Conservation (phyloP, 2,113 vertebrate species). For the Rhinogobius similis region DNA sequence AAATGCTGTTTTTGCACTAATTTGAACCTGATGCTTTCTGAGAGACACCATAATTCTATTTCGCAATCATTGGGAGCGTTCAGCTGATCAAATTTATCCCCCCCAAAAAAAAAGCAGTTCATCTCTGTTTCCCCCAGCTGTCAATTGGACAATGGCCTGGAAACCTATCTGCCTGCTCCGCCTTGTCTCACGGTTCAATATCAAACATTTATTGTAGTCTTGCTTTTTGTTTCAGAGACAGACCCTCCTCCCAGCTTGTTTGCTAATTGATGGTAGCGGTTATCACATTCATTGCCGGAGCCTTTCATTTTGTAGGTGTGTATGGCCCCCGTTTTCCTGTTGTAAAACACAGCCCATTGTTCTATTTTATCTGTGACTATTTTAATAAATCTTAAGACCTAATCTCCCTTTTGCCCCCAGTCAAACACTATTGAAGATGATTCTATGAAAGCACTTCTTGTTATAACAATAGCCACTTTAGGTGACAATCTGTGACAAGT, state of each 20-base stretch:
- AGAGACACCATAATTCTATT: slow-evolving; percentile 27
- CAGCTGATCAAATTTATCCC: slow-evolving; percentile 50
- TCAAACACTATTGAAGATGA: slow-evolving; percentile 74
- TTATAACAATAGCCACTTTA: slow-evolving; percentile 62
- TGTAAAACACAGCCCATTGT: slow-evolving; percentile 86
- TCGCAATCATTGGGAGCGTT: slow-evolving; percentile 36
- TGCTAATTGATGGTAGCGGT: slow-evolving; percentile 92
- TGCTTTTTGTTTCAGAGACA: slow-evolving; percentile 73
- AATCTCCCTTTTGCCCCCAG: slow-evolving; percentile 85
- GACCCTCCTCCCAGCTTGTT: slow-evolving; percentile 86
- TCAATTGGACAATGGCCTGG: slow-evolving; percentile 56
- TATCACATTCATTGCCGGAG: slow-evolving; percentile 85
- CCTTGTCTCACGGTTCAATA: slow-evolving; percentile 62
- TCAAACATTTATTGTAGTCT: slow-evolving; percentile 61
- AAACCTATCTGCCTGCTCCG: slow-evolving; percentile 62
- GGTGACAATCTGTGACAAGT: slow-evolving; percentile 73
- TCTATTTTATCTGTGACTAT: slow-evolving; percentile 91
- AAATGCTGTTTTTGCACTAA: slow-evolving; percentile 1
- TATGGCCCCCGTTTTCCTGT: slow-evolving; percentile 75
- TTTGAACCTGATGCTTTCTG: slow-evolving; percentile 6
- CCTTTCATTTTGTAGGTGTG: slow-evolving; percentile 86
- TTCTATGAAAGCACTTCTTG: slow-evolving; percentile 79
- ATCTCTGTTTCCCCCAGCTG: slow-evolving; percentile 21
- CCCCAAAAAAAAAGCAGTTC: slow-evolving; percentile 21
- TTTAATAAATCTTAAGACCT: slow-evolving; percentile 96